Evolutionary conservation across 2,113 vertebrate genomes (phyloP), one percentile per base, ranked within the genome.

Genomic region (Rhinoderma darwinii): DNA sequence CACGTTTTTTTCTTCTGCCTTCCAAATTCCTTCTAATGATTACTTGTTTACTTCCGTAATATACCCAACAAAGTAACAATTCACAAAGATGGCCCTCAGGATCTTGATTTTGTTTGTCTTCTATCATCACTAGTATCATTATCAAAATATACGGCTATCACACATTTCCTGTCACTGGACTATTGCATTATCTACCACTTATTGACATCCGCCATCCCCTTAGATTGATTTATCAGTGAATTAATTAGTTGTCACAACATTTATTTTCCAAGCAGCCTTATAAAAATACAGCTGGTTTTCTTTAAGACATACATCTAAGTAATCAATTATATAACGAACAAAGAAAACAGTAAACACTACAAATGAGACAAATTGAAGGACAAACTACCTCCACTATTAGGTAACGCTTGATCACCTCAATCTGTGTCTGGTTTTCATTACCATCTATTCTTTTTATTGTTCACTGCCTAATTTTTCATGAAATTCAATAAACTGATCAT

Each of bases 91-190:
- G 51, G 15, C 20, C 50, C 41, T 35, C 27, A 44, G 30, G 22
- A 76, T 61, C 56, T 76, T 50, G 32, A 75, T 84, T 39, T 50
- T 32, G 54, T 75, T 22, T n/a, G 27, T 63, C 51, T 39, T 61
- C 47, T 43, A 22, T 75, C 74, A 59, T 74, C 51, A 61, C 18
- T 30, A 43, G 70, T 78, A 72, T 86, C 76, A 80, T 54, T 80
- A 80, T 72, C 30, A 80, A 80, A 86, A 86, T 80, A 86, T 56
- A 70, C 63, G n/a, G 39, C 47, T 86, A 72, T 86, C 43, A 79
- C 61, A 72, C 32, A 27, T 56, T 86, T 86, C 84, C 78, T 86
- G 84, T 86, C 47, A 86, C 14, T 68, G 22, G 41, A 86, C 20
- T 30, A 39, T 32, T 56, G 30, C 54, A 39, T 47, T 77, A 75